A percentile compares a stretch with the other conserved stretches of the same genome.
Conservation (phyloP, 2,797 vertebrate species). For the Channallabes apus region DNA sequence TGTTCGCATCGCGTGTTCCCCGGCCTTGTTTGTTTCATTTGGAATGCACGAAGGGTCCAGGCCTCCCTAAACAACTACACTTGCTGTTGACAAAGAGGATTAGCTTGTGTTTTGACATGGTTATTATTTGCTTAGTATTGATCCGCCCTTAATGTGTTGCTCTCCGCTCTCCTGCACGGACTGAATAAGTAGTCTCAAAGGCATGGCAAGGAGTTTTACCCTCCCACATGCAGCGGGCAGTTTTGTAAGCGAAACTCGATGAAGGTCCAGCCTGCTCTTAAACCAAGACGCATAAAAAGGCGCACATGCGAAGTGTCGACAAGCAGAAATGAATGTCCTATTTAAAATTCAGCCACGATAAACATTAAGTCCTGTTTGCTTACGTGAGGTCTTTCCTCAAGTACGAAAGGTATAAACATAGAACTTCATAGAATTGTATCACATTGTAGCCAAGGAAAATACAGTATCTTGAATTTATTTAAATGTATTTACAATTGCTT, state of each 20-base stretch:
- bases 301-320: neutral
- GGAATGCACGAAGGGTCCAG: constrained; percentile 22
- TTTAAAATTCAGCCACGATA: constrained; percentile 1
- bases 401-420: neutral
- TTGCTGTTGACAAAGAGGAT: constrained; percentile 56
- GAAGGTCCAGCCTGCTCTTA: neutral
- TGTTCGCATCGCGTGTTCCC: constrained; percentile 2
- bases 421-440: neutral
- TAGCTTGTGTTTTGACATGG: constrained; percentile 58
- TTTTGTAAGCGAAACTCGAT: constrained; percentile 24
- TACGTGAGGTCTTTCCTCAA: neutral
- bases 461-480: no score
- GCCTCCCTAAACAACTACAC: constrained; percentile 30
- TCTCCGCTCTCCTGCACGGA: constrained; percentile 23
- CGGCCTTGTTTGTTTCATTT: constrained; percentile 37
- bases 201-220: constrained; percentile 37
- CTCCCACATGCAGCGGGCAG: neutral
- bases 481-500: no score
- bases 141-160: constrained; percentile 55
- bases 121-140: constrained; percentile 60
- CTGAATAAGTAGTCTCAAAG: constrained; percentile 44
- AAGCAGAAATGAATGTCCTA: neutral
- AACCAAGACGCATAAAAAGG: neutral
- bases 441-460: no score
- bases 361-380: constrained; percentile 13